A percentile compares a stretch with the other conserved stretches of the same genome.
Conservation (phyloP, 2,888 invertebrate genomes). For the Acanthosoma haemorrhoidale region DNA sequence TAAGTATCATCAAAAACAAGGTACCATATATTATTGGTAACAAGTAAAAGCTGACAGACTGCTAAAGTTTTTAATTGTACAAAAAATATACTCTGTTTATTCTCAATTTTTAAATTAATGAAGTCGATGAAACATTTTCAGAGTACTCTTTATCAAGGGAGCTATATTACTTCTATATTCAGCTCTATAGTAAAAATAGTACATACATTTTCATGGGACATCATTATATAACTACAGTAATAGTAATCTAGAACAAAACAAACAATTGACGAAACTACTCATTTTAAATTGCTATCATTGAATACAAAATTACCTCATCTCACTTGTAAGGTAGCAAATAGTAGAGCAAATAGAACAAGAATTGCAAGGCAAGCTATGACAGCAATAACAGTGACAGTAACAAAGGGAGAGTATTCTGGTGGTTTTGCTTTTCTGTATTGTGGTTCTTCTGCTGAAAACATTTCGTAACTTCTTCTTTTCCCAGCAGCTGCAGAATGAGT, state of each 20-base stretch:
- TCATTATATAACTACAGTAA: no score
- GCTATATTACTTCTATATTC: not conserved
- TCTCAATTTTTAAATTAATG: no score
- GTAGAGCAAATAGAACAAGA: constrained; percentile 35
- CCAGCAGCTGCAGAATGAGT: constrained; percentile 32
- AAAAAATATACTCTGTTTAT: no score
- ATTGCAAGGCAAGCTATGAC: constrained; percentile 37
- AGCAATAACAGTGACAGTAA: constrained; percentile 37
- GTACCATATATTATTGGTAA: no score
- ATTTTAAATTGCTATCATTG: not conserved
- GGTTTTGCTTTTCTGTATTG: constrained; percentile 31
- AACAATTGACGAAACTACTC: not conserved
- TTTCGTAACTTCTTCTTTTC: constrained; percentile 33
- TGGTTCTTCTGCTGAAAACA: constrained; percentile 27
- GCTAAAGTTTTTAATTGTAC: no score
- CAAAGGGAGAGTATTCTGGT: constrained; percentile 36
- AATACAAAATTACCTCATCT: constrained; percentile 34
- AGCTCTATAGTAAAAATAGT: not conserved
- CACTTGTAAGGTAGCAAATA: constrained; percentile 37
- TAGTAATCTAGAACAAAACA: not conserved
- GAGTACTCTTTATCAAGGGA: not conserved
- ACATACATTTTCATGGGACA: not conserved
- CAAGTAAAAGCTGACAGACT: no score
- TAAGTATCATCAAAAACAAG: no score
- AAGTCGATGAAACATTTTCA: no score